Conservation (phyloP, 1,140 invertebrate genomes). For the Brachionus plicatilis region DNA sequence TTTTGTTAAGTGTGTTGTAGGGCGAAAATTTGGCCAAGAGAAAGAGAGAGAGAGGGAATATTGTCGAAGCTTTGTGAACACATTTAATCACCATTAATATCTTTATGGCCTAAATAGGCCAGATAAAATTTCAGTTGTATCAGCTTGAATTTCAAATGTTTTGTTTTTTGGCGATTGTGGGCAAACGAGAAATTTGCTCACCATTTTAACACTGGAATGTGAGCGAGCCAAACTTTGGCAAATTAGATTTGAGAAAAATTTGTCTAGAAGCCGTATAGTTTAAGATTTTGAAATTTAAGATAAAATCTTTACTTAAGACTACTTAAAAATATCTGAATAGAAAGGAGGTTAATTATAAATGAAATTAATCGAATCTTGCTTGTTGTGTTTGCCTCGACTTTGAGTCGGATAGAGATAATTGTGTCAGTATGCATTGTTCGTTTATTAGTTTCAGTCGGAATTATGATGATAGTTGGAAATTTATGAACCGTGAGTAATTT, state of each 20-base stretch:
- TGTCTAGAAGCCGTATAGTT: not conserved
- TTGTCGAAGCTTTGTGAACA: not conserved
- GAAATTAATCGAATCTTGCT: slow-evolving; percentile 20
- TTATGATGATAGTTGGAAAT: slow-evolving; percentile 17
- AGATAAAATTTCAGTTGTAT: slow-evolving; percentile 2
- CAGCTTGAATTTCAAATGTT: slow-evolving; percentile 32
- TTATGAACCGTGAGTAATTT: slow-evolving; percentile 34
- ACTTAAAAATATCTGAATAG: slow-evolving; percentile 20
- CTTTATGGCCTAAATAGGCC: not conserved
- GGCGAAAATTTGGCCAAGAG: not conserved
- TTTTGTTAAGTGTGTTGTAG: not conserved
- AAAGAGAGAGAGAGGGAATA: not conserved
- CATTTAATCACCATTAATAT: slow-evolving; percentile 11
- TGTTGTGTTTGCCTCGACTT: not conserved
- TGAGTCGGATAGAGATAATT: not conserved
- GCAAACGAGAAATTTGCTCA: not conserved
- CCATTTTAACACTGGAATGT: slow-evolving; percentile 4
- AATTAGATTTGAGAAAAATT: not conserved
- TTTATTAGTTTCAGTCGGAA: slow-evolving; percentile 13
- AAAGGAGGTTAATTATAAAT: slow-evolving; percentile 34
- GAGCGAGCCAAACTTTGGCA: not conserved
- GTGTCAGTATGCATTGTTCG: slow-evolving; percentile 2
- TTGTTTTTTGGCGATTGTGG: not conserved
- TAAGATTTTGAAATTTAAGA: not conserved
- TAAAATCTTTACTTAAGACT: slow-evolving; percentile 5